Conservation (phyloP, 2,113 vertebrate genomes). For the Indicator indicator region DNA sequence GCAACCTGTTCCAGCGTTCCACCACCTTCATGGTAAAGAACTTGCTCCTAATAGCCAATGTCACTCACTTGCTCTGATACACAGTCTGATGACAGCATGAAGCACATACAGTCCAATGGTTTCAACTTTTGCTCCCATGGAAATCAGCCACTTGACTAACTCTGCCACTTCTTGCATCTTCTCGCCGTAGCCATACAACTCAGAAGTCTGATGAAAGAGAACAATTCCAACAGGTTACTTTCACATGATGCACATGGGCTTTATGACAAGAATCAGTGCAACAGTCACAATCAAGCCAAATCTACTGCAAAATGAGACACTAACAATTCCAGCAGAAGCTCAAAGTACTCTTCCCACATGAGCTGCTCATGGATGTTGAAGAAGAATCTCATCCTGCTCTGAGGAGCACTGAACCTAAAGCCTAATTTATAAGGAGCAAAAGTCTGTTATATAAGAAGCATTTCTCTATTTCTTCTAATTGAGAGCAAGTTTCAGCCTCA, state of each 20-base stretch:
- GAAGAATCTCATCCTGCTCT: background rate
- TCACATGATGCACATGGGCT: background rate
- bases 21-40: no score
- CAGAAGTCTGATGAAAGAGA: constrained; percentile 61
- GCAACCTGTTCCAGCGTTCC: no score
- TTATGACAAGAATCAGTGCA: background rate
- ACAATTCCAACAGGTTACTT: background rate
- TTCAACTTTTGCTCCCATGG: constrained; percentile 68
- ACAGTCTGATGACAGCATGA: constrained; percentile 78
- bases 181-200: constrained; percentile 34
- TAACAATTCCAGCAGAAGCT: background rate
- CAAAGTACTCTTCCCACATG: background rate
- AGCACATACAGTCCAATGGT: constrained; percentile 74
- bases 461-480: background rate
- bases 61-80: constrained; percentile 80
- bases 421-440: background rate
- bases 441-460: background rate
- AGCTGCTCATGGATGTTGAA: background rate
- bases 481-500: background rate
- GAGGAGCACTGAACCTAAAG: background rate
- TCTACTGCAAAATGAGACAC: background rate
- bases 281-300: background rate
- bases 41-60: no score
- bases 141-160: constrained; percentile 78
- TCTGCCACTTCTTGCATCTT: constrained; percentile 64